Conservation (phyloP, 2,888 invertebrate species). For the Drosophila formosana region DNA sequence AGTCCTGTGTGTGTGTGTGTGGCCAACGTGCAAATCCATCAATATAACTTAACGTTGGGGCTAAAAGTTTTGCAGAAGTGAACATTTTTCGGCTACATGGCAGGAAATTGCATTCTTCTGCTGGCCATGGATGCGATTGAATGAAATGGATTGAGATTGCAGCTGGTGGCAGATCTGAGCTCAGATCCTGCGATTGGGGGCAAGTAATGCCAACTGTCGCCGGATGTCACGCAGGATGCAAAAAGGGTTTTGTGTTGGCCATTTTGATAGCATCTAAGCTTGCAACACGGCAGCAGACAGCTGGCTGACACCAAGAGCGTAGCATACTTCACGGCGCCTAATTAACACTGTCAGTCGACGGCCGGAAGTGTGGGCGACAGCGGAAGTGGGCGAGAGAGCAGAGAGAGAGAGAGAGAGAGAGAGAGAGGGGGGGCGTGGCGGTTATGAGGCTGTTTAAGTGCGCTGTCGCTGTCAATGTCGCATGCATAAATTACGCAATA, state of each 20-base stretch:
- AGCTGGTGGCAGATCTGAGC: neutral
- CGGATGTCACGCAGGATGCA: constrained; percentile 40
- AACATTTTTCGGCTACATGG: constrained; percentile 31
- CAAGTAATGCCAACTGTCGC: constrained; percentile 58
- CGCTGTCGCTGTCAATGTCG: constrained; percentile 42
- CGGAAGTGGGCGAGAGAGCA: neutral
- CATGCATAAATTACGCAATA: constrained; percentile 68
- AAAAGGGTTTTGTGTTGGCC: constrained; percentile 16
- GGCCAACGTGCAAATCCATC: constrained; percentile 66
- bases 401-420: too few relatives aligned
- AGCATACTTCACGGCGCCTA: constrained; percentile 10
- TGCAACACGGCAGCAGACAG: neutral
- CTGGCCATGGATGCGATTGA: constrained; percentile 15
- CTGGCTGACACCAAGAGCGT: neutral
- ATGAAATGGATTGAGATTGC: constrained; percentile 5
- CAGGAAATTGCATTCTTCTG: constrained; percentile 77
- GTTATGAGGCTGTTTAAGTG: constrained; percentile 55
- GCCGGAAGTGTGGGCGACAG: neutral
- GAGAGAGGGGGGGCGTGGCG: neutral
- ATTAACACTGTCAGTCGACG: constrained; percentile 11
- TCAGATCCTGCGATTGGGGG: neutral
- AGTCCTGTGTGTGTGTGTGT: neutral
- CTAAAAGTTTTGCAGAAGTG: constrained; percentile 30
- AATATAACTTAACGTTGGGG: constrained; percentile 45
- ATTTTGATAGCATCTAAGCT: constrained; percentile 16